Evolutionary conservation across 1,140 invertebrate species (phyloP).

Genomic region (Yoshiicerus persimilis): DNA sequence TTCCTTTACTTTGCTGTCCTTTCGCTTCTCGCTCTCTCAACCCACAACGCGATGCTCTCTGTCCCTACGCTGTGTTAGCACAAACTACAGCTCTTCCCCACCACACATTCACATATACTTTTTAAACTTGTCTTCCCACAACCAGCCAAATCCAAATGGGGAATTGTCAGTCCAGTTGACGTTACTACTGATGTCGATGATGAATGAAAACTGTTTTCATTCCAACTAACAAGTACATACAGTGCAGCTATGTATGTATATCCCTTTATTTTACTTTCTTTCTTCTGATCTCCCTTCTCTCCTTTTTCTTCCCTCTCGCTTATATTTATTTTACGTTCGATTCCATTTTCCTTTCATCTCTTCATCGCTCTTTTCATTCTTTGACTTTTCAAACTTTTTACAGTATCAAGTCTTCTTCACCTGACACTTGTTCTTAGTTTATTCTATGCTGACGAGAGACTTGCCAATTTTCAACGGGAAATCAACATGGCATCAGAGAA

Average conservation of each 20-base stretch:
- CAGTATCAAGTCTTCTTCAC: background rate
- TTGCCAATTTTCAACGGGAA: background rate
- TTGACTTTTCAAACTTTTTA: background rate
- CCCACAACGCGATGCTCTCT: background rate
- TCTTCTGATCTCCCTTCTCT: background rate
- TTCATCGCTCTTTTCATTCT: no score
- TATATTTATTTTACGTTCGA: background rate
- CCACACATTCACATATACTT: background rate
- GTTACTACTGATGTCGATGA: background rate
- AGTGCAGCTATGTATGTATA: background rate
- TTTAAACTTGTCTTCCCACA: background rate
- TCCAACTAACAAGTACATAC: background rate
- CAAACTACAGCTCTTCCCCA: background rate
- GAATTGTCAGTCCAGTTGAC: background rate
- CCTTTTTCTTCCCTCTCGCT: background rate
- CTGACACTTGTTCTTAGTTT: background rate
- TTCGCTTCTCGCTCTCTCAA: background rate
- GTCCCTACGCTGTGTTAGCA: background rate
- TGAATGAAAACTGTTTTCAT: background rate
- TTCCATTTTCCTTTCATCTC: background rate
- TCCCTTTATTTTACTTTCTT: background rate
- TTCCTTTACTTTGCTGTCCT: background rate
- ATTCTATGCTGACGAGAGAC: background rate
- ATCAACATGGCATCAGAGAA: background rate
- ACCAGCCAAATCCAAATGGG: background rate